A percentile compares a stretch with the other conserved stretches of the same genome.
These are phyloP conservation scores for Theristicus caerulescens DNA, from an alignment of 2,113 vertebrate genomes.

Conservation along the genomic window DNA sequence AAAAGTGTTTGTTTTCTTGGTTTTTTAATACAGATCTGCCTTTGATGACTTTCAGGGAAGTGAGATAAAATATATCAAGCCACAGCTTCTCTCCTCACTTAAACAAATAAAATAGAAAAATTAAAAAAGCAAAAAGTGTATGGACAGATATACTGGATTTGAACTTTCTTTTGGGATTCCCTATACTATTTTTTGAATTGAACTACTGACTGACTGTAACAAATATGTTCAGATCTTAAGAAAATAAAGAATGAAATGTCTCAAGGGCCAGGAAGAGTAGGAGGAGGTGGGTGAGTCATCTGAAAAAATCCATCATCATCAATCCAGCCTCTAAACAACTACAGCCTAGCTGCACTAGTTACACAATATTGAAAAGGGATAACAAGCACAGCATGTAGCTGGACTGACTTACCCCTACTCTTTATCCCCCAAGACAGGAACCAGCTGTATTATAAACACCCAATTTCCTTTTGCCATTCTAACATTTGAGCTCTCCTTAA, in stretches of 20 bases:
- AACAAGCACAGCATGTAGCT: background rate
- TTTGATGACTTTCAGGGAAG: background rate
- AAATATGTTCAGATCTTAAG: background rate
- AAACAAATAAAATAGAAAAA: background rate
- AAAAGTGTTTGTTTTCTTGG: background rate
- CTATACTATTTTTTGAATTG: background rate
- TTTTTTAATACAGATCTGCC: background rate
- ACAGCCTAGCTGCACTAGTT: background rate
- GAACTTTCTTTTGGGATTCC: background rate
- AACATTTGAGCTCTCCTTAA: background rate
- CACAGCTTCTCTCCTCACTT: background rate
- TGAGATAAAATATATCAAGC: background rate
- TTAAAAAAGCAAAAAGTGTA: background rate
- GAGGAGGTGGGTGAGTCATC: background rate
- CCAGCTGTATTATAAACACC: background rate
- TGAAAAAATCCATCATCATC: background rate
- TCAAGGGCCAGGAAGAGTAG: background rate
- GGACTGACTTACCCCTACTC: background rate
- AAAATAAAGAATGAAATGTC: background rate
- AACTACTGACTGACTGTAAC: background rate
- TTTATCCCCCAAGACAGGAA: background rate
- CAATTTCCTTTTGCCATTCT: background rate
- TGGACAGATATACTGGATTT: background rate
- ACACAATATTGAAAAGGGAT: background rate
- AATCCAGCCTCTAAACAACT: background rate